A percentile compares a stretch with the other conserved stretches of the same genome.
These are phyloP conservation scores for Trididemnum miniatum DNA, from an alignment of 23 tunicate genomes.

Conservation along the genomic window DNA sequence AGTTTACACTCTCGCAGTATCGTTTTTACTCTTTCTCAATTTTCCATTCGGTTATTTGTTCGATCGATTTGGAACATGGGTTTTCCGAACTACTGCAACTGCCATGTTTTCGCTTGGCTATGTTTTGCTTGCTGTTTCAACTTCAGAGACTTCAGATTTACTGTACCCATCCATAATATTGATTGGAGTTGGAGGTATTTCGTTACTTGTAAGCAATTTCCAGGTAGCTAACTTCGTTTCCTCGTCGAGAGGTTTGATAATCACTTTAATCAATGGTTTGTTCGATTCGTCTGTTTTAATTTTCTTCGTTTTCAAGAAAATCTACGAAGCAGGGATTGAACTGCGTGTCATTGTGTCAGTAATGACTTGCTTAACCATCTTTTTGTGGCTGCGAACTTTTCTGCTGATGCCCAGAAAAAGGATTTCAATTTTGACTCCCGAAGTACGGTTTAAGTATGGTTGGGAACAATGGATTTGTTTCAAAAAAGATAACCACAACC, in stretches of 20 bases:
- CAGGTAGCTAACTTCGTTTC: conserved; percentile 53
- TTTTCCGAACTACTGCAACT: conserved; percentile 2
- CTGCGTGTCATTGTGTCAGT: neutral
- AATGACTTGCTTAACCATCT: neutral
- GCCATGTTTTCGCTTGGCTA: conserved; percentile 13
- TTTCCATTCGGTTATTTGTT: conserved; percentile 29
- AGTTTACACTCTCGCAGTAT: conserved; percentile 23
- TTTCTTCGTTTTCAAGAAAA: conserved; percentile 18
- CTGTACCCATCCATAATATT: conserved; percentile 40
- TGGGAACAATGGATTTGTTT: conserved; percentile 29
- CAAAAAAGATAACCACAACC: neutral
- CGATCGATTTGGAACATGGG: conserved; percentile 45
- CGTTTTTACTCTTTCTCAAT: neutral
- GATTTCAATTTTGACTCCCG: neutral
- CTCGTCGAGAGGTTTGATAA: neutral
- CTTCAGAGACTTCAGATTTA: conserved; percentile 30
- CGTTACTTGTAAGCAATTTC: conserved; percentile 14
- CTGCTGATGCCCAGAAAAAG: conserved; percentile 28
- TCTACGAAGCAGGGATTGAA: neutral
- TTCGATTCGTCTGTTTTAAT: conserved; percentile 31
- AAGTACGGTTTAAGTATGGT: neutral
- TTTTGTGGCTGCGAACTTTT: conserved; percentile 37
- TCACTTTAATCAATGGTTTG: conserved; percentile 31
- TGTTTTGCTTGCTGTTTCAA: conserved; percentile 39
- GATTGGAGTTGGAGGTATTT: conserved; percentile 32